phyloP scores from a whole-genome alignment of 23 tunicate species.

The Clavelina lepadiformis region DNA sequence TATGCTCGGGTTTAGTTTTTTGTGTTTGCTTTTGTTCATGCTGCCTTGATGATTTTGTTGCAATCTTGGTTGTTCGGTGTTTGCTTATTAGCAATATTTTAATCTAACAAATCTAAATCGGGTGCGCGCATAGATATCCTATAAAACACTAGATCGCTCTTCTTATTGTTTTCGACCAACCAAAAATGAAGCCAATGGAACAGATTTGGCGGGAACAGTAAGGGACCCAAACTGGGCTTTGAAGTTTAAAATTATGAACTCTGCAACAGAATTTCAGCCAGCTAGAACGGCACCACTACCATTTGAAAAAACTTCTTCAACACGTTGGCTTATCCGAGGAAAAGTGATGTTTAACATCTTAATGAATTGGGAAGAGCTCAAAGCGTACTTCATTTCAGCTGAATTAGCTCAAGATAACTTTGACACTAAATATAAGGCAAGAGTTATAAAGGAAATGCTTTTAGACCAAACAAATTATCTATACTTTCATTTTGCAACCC shows the following conservation, averaged over 20 bases:
- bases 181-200: too few relatives aligned
- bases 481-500: conserved; percentile 28
- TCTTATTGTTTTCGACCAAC: too few relatives aligned
- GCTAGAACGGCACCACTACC: not conserved
- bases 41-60: too few relatives aligned
- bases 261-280: not conserved
- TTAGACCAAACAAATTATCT: conserved; percentile 17
- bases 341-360: not conserved
- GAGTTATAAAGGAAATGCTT: conserved; percentile 26
- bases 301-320: conserved; percentile 3
- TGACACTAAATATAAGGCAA: conserved; percentile 19
- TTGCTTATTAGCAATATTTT: too few relatives aligned
- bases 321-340: conserved; percentile 5
- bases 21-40: too few relatives aligned
- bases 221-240: too few relatives aligned
- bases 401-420: conserved; percentile 6
- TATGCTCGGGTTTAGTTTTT: too few relatives aligned
- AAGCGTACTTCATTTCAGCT: conserved; percentile 2
- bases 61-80: too few relatives aligned
- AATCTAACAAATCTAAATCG: too few relatives aligned
- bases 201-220: too few relatives aligned
- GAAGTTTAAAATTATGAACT: conserved; percentile 3
- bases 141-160: too few relatives aligned
- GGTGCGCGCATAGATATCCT: too few relatives aligned
- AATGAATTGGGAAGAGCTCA: conserved; percentile 7